phyloP scores from a whole-genome alignment of 2,888 invertebrate species.

The Watsonalla binaria region DNA sequence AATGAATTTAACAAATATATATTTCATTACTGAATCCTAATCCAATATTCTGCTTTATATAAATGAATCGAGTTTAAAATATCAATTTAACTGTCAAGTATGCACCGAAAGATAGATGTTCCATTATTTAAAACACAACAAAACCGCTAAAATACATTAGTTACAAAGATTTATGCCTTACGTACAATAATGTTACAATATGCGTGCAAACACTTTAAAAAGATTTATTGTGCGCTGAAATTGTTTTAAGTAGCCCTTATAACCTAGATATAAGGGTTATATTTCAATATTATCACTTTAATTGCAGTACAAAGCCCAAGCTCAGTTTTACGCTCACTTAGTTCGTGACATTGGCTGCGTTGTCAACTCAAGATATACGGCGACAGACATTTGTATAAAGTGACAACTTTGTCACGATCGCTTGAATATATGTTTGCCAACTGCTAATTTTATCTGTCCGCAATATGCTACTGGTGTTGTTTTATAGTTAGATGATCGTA shows the following conservation, averaged over 20 bases:
- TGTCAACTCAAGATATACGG: slow-evolving; percentile 66
- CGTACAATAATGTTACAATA: slow-evolving; percentile 34
- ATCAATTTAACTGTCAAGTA: background rate
- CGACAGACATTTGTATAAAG: slow-evolving; percentile 47
- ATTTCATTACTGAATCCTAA: too few species aligned
- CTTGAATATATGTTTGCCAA: slow-evolving; percentile 32
- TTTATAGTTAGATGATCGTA: slow-evolving; percentile 19
- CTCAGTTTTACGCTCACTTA: slow-evolving; percentile 53
- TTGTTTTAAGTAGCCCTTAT: slow-evolving; percentile 25
- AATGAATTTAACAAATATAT: too few species aligned
- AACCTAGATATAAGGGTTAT: slow-evolving; percentile 19
- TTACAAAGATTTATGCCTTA: slow-evolving; percentile 31
- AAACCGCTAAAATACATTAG: slow-evolving; percentile 16
- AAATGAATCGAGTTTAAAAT: too few species aligned
- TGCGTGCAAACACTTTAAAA: slow-evolving; percentile 38
- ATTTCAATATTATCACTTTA: slow-evolving; percentile 18
- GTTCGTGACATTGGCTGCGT: slow-evolving; percentile 52
- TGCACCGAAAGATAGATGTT: slow-evolving; percentile 3
- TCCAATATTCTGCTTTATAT: too few species aligned
- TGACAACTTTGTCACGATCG: slow-evolving; percentile 55
- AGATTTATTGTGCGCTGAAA: slow-evolving; percentile 44
- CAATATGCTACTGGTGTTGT: slow-evolving; percentile 17
- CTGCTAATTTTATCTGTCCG: slow-evolving; percentile 17
- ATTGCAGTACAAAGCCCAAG: slow-evolving; percentile 28
- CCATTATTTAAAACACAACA: slow-evolving; percentile 21